phyloP scores from a whole-genome alignment of 2,113 vertebrate genomes.

The Coreoperca whiteheadi region DNA sequence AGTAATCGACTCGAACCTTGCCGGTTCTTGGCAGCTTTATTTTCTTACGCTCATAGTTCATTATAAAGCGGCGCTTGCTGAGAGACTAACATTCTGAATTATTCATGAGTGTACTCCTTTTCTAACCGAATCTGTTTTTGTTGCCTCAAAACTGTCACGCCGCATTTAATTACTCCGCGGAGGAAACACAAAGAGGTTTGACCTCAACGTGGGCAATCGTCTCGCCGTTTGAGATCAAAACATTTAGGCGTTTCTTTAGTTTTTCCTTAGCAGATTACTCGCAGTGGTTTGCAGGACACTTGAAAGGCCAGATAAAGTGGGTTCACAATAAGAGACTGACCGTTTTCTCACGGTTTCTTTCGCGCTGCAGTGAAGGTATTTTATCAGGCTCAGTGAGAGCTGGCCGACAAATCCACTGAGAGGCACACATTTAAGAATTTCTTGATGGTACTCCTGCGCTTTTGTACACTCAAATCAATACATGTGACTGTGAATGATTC shows the following conservation, averaged over 20 bases:
- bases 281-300: conserved; percentile 27
- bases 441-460: background rate
- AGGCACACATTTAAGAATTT: conserved; percentile 33
- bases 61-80: conserved; percentile 53
- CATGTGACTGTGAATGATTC: conserved; percentile 24
- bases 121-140: conserved; percentile 47
- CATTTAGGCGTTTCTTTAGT: conserved; percentile 20
- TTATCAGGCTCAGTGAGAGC: conserved; percentile 34
- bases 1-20: conserved; percentile 49
- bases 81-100: conserved; percentile 61
- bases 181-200: conserved; percentile 52
- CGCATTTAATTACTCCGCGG: conserved; percentile 62
- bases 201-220: conserved; percentile 57
- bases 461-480: conserved; percentile 29
- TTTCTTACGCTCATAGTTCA: conserved; percentile 60
- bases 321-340: conserved; percentile 7
- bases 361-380: conserved; percentile 14
- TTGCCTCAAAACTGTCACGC: conserved; percentile 48
- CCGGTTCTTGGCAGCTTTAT: conserved; percentile 52
- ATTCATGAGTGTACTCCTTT: conserved; percentile 66
- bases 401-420: conserved; percentile 29
- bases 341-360: background rate
- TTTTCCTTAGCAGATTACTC: conserved; percentile 18
- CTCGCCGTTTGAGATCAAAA: conserved; percentile 54
- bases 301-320: conserved; percentile 38